Evolutionary conservation across 2,113 vertebrate species (phyloP).

Genomic region (Brienomyrus brachyistius): DNA sequence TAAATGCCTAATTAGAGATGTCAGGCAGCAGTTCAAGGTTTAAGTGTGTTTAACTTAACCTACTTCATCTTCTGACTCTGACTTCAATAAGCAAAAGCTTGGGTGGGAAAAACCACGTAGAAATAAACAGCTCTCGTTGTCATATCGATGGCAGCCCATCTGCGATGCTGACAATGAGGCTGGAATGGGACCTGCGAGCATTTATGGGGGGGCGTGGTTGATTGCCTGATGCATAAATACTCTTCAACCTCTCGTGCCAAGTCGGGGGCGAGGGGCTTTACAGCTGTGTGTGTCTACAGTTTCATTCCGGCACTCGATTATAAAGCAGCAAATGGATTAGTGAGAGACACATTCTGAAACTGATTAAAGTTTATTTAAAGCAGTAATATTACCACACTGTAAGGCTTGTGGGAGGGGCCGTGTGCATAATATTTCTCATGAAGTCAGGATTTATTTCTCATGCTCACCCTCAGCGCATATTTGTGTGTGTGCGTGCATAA

Average conservation of each 20-base stretch:
- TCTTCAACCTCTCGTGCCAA: constrained; percentile 12
- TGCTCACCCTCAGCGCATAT: neutral
- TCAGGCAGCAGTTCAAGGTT: constrained; percentile 1
- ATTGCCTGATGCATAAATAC: constrained; percentile 25
- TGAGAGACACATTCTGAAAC: constrained; percentile 36
- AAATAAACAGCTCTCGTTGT: neutral
- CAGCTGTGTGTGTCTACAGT: constrained; percentile 13
- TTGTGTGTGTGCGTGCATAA: neutral
- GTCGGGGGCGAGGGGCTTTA: neutral
- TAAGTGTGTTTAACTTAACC: constrained; percentile 19
- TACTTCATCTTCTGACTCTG: neutral
- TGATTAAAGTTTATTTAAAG: constrained; percentile 47
- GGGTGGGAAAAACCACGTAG: neutral
- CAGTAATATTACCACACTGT: constrained; percentile 28
- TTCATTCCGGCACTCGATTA: constrained; percentile 25
- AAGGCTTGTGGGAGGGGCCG: constrained; percentile 16
- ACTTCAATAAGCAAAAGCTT: neutral
- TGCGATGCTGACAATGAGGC: constrained; percentile 7
- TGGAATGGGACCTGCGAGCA: constrained; percentile 8
- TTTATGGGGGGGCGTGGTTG: constrained; percentile 6
- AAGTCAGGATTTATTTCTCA: neutral
- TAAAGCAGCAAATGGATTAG: constrained; percentile 37
- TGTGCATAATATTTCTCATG: constrained; percentile 12
- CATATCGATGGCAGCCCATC: neutral
- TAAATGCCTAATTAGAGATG: constrained; percentile 16